Evolutionary conservation across 2,113 vertebrate species (phyloP), one percentile per base, ranked within the genome.

Genomic region (Bubo bubo): DNA sequence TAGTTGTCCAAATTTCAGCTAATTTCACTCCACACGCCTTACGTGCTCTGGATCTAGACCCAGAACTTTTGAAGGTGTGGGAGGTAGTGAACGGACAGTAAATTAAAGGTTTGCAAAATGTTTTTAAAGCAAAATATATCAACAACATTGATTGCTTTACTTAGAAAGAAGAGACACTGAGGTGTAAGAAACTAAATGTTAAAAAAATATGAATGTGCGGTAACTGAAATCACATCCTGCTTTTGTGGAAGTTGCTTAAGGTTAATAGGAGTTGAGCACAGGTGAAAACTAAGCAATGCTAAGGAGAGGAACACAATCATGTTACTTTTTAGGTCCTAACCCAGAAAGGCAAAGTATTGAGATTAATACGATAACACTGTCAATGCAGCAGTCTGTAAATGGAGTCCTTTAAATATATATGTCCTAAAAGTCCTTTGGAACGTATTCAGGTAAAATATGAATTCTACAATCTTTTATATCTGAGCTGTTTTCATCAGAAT

Each of bases 401-500:
- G 21, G 75, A 90, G 73, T 88, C 50, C 45, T 92, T 86, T 77
- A 93, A 95, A 63, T 84, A 34, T 45, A 34, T 52, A 27, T 24
- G 55, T 55, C 64, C 76, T 86, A 19, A 62, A 90, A 80, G 56
- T 86, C 50, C 76, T 84, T 66, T 89, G 73, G 56, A 94, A 23
- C 63, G 32, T 39, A 13, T 77, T 89, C 68, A 71, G n/a, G 47
- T 94, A 63, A 91, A 86, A 91, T 50, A 66, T 24, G 49, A 79
- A 67, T 72, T 73, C 79, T 92, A 7, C 8, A 60, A 4, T 49
- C 62, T 77, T 85, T 82, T 72, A 45, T 77, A 62, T 84, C 34
- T 32, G 27, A 83, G 50, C 49, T 71, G 45, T n/a, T 92, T 85
- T 96, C 72, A 62, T 90, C 75, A 70, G 68, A 93, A 90, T 86